Percentiles rank a stretch among this genome's conserved stretches.
Evolutionary conservation across 1,140 invertebrate species (phyloP).

Genomic region (Zaprionus inermis): DNA sequence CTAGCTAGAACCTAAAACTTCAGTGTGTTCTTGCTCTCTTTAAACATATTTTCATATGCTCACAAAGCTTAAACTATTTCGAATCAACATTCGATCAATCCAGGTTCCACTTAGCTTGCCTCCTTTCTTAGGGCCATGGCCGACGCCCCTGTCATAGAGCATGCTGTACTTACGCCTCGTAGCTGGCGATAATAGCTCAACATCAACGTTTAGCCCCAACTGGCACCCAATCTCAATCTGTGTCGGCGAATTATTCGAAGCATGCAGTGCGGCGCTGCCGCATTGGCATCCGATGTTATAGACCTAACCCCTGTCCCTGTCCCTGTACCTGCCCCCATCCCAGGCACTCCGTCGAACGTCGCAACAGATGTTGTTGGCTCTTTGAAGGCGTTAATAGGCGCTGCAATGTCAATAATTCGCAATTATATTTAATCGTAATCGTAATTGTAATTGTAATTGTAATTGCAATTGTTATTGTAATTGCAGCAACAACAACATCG

Average conservation of each 20-base stretch:
- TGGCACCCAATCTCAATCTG: slow-evolving; percentile 68
- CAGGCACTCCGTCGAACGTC: background rate
- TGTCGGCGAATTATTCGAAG: slow-evolving; percentile 78
- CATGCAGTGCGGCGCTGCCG: slow-evolving; percentile 65
- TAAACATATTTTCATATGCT: background rate
- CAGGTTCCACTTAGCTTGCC: background rate
- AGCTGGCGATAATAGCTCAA: slow-evolving; percentile 56
- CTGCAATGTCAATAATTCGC: slow-evolving; percentile 80
- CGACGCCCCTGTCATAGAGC: background rate
- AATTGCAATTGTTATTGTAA: slow-evolving; percentile 48
- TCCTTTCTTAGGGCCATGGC: slow-evolving; percentile 12
- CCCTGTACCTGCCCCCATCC: background rate
- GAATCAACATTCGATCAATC: background rate
- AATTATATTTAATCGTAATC: slow-evolving; percentile 74
- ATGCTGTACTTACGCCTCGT: slow-evolving; percentile 44
- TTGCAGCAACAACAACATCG: slow-evolving; percentile 32
- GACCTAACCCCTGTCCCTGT: background rate
- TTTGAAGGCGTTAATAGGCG: slow-evolving; percentile 75
- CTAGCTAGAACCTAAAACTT: background rate
- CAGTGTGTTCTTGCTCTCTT: background rate
- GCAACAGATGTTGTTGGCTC: slow-evolving; percentile 8
- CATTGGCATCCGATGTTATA: slow-evolving; percentile 68
- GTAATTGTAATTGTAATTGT: slow-evolving; percentile 62
- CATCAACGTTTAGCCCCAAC: slow-evolving; percentile 64
- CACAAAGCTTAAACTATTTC: background rate